Evolutionary conservation across 1,140 invertebrate genomes (phyloP).

Genomic region (Saccostrea cuccullata): DNA sequence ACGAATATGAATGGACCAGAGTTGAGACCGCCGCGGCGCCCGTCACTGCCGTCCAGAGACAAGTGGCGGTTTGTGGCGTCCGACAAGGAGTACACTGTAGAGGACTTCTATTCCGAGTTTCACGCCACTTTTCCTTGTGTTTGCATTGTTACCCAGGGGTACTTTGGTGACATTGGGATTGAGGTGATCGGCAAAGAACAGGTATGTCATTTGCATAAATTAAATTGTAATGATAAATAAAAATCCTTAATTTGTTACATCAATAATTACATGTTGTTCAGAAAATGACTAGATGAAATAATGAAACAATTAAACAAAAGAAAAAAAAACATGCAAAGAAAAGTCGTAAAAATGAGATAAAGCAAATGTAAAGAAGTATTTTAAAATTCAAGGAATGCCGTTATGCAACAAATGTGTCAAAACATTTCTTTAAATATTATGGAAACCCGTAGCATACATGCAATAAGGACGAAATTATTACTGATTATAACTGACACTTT

Average conservation of each 20-base stretch:
- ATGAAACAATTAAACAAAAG: no score
- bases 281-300: no score
- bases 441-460: no score
- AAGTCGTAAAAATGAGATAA: no score
- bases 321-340: no score
- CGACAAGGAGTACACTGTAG: background rate
- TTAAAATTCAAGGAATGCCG: no score
- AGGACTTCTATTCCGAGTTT: background rate
- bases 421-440: no score
- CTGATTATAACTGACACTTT: no score
- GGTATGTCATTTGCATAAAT: background rate
- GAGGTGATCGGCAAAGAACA: conserved; percentile 9
- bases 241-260: background rate
- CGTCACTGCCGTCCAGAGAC: background rate
- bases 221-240: background rate
- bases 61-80: background rate
- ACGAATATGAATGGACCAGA: background rate
- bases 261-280: background rate
- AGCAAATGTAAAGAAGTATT: no score
- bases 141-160: conserved; percentile 17
- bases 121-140: background rate
- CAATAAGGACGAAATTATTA: no score
- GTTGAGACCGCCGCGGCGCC: background rate
- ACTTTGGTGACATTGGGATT: conserved; percentile 24
- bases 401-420: no score